phyloP scores from a whole-genome alignment of 2,888 invertebrate genomes.

The Calameuta idolon region DNA sequence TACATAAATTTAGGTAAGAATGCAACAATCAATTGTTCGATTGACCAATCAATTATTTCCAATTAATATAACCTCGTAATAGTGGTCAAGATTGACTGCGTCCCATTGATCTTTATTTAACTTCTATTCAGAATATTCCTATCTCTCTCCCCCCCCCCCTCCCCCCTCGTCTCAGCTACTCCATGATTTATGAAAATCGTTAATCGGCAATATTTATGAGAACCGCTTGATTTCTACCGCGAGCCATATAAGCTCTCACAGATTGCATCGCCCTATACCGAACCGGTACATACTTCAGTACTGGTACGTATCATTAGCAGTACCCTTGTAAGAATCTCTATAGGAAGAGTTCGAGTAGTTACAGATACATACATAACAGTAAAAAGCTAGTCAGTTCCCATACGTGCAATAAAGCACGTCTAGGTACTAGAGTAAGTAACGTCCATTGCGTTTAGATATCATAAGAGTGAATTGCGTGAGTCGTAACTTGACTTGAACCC shows the following conservation, averaged over 20 bases:
- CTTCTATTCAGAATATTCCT: not conserved
- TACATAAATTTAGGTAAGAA: not conserved
- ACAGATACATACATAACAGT: not conserved
- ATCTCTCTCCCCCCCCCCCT: not conserved
- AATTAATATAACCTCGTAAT: not conserved
- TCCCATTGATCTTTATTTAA: not conserved
- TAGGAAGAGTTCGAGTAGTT: not conserved
- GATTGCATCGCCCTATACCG: not conserved
- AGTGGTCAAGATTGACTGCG: not conserved
- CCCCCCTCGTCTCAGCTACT: not conserved
- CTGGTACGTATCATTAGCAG: not conserved
- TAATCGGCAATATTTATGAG: not conserved
- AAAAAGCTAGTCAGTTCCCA: not conserved
- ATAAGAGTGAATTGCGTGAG: constrained; percentile 8
- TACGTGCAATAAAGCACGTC: not conserved
- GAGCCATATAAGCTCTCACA: not conserved
- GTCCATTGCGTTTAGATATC: not conserved
- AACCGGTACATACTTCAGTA: not conserved
- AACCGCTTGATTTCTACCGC: not conserved
- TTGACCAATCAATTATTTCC: not conserved
- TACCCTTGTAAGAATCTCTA: not conserved
- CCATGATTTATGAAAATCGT: not conserved
- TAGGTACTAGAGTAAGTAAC: not conserved
- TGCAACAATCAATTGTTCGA: not conserved
- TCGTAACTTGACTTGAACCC: constrained; percentile 13